phyloP scores from a whole-genome alignment of 1,140 invertebrate species.

The Platyscapa corneri region DNA sequence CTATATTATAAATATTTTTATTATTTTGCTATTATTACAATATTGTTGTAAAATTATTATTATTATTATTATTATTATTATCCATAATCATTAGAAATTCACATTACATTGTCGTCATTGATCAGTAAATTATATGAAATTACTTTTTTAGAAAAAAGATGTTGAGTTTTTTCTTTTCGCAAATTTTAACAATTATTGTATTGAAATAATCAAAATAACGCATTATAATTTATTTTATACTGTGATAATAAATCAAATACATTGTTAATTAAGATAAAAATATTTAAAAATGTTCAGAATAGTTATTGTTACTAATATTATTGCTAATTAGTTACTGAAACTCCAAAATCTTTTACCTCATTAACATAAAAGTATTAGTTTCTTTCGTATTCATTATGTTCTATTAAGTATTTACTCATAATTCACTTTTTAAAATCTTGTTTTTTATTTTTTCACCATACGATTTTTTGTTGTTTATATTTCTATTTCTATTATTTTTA shows the following conservation, averaged over 20 bases:
- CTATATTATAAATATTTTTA: conserved; percentile 43
- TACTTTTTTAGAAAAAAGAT: background rate
- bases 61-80: no score
- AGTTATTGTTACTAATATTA: background rate
- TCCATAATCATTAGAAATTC: background rate
- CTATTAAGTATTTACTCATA: background rate
- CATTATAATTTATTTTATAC: background rate
- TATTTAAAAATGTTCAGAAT: background rate
- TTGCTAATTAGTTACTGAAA: background rate
- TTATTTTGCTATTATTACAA: conserved; percentile 38
- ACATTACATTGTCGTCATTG: background rate
- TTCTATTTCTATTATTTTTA: no score
- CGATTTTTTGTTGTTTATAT: no score
- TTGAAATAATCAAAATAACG: background rate
- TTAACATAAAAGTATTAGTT: background rate
- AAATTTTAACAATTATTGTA: background rate
- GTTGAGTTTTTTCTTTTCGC: background rate
- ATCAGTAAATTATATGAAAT: background rate
- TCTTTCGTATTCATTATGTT: background rate
- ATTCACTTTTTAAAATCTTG: background rate
- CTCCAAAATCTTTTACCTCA: background rate
- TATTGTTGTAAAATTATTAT: conserved; percentile 36
- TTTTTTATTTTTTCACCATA: no score
- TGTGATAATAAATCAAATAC: conserved; percentile 11
- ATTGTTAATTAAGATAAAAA: background rate